phyloP scores from a whole-genome alignment of 2,113 vertebrate genomes.

The Neomonachus schauinslandi region DNA sequence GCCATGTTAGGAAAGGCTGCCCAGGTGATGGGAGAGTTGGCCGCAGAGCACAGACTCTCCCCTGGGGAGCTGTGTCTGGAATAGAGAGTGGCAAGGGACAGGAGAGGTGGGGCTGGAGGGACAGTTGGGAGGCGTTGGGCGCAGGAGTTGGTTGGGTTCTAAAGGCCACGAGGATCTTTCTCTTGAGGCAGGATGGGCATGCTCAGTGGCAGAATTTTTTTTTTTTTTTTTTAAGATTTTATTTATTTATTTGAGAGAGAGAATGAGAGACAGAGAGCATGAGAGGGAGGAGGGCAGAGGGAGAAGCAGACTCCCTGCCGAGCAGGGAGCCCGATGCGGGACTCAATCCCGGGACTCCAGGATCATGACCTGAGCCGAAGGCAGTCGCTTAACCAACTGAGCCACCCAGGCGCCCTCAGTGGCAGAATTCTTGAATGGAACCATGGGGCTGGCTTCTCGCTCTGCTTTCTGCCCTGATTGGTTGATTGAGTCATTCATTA shows the following conservation, averaged over 20 bases:
- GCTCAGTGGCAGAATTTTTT: not conserved
- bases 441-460: not conserved
- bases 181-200: not conserved
- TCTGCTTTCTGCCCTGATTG: not conserved
- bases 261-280: too few species aligned
- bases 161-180: not conserved
- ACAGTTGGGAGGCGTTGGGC: not conserved
- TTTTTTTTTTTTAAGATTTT: too few species aligned
- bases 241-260: too few species aligned
- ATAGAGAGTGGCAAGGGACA: not conserved
- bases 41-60: not conserved
- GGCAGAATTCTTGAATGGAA: not conserved
- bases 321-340: too few species aligned
- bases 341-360: too few species aligned
- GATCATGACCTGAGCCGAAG: too few species aligned
- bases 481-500: not conserved
- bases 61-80: not conserved
- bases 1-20: not conserved
- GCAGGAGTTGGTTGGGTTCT: not conserved
- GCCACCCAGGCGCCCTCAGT: not conserved
- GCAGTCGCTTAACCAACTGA: too few species aligned
- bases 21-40: not conserved
- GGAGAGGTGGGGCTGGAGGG: not conserved
- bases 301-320: too few species aligned
- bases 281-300: too few species aligned